Conservation (phyloP, 1,140 invertebrate genomes). For the Melitaea cinxia region DNA sequence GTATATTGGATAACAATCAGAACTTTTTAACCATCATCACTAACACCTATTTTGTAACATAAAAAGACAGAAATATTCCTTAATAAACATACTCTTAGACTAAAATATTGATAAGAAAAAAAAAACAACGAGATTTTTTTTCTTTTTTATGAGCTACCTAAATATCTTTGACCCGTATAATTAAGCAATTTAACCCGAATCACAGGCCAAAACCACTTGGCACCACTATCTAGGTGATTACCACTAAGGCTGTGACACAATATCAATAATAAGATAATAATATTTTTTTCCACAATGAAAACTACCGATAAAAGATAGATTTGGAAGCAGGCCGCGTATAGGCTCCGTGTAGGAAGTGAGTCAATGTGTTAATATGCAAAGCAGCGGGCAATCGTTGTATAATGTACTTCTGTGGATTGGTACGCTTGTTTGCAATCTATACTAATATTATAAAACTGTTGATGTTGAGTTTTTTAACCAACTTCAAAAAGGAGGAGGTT, state of each 20-base stretch:
- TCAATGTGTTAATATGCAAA: constrained; percentile 32
- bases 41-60: too few species aligned
- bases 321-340: constrained; percentile 28
- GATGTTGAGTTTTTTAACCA: too few species aligned
- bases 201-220: not conserved
- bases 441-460: too few species aligned
- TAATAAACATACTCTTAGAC: too few species aligned
- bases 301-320: constrained; percentile 36
- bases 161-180: not conserved
- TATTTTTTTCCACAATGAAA: constrained; percentile 15
- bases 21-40: too few species aligned
- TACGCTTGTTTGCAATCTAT: not conserved
- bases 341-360: constrained; percentile 29
- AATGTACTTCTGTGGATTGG: constrained; percentile 7
- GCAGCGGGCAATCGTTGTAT: constrained; percentile 9
- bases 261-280: constrained; percentile 3
- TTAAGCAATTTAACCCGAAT: not conserved
- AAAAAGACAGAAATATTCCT: too few species aligned
- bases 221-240: not conserved
- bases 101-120: too few species aligned
- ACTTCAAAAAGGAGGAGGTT: too few species aligned
- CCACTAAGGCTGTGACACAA: not conserved
- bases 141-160: too few species aligned
- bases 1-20: too few species aligned
- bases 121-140: too few species aligned